These are phyloP conservation scores for Bombylius major DNA, from an alignment of 2,888 invertebrate genomes.

Conservation along the genomic window DNA sequence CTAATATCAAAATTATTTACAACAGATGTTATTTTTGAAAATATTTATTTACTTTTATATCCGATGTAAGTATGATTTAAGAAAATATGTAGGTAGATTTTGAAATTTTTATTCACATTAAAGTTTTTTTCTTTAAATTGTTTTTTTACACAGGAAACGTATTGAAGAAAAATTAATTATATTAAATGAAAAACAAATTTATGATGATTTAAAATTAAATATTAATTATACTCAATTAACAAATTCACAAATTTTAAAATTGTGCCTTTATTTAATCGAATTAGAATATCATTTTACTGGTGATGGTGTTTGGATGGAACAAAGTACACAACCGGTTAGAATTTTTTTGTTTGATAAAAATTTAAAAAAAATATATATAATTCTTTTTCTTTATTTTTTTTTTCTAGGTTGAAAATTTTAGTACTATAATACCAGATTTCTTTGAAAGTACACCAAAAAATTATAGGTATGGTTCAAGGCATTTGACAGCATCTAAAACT, in stretches of 20 bases:
- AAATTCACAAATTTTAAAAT: slow-evolving; percentile 45
- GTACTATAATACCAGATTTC: slow-evolving; percentile 32
- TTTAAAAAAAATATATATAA: neutral
- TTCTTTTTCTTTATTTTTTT: neutral
- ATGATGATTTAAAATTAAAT: slow-evolving; percentile 23
- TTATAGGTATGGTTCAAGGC: slow-evolving; percentile 25
- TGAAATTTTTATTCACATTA: neutral
- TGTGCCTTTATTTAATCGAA: slow-evolving; percentile 60
- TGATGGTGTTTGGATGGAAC: slow-evolving; percentile 54
- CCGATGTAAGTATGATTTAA: slow-evolving; percentile 41
- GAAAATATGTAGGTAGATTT: neutral
- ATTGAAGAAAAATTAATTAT: slow-evolving; percentile 27
- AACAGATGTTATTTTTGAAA: slow-evolving; percentile 42
- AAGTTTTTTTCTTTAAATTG: neutral
- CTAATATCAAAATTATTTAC: slow-evolving; percentile 41
- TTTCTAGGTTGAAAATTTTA: slow-evolving; percentile 24
- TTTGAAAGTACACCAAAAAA: slow-evolving; percentile 29
- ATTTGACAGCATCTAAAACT: too few relatives aligned
- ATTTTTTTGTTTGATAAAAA: neutral
- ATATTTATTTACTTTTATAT: slow-evolving; percentile 54
- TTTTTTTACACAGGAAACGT: slow-evolving; percentile 22
- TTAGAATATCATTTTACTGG: slow-evolving; percentile 60
- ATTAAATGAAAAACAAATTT: slow-evolving; percentile 20
- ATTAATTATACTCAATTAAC: slow-evolving; percentile 28
- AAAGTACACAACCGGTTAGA: slow-evolving; percentile 29